Evolutionary conservation across 1,140 invertebrate genomes (phyloP), one percentile per base, ranked within the genome.

Genomic region (Oedothorax gibbosus): DNA sequence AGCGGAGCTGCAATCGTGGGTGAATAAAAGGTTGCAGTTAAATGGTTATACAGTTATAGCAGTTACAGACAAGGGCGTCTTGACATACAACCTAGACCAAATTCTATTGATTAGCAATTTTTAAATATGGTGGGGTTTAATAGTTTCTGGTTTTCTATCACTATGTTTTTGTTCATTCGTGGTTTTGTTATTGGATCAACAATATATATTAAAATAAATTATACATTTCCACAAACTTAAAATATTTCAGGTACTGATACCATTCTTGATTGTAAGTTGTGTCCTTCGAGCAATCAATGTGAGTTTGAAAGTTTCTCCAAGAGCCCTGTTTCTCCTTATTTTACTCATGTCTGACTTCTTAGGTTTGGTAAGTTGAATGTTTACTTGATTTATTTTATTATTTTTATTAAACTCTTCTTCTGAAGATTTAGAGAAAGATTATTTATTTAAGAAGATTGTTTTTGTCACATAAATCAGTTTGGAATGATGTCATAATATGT

Each of bases 301-400:
- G 35, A 72, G 91, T n/a, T 89, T 93, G 35, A 92, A 93, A 92
- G 91, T 90, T 77, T 92, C 92, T 62, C 90, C 90, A 20, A 89
- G 91, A 20, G 91, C 90, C 77, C 90, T 93, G 64, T 94, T 94
- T 88, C 91, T 93, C 51, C 92, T 95, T 57, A 92, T 96, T 35
- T 89, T 97, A 53, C 91, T 97, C 35, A 94, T 96, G 89, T 96
- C 94, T 10, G 96, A 97, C 90, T 90, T 95, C 50, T 96, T 98
- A 95, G 94, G 95, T 1, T 90, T 97, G 89, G 92, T 92, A 87
- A 88, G 89, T 88, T 65, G n/a, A 72, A 12, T 18, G 21, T 81
- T 76, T 15, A 18, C 20, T 64, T 64, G 9, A 64, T 4, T n/a
- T 64, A n/a, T 15, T 50, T 14, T 53, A 21, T 53, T 10, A 69